Evolutionary conservation across 2,888 invertebrate species (phyloP).

Genomic region (Lycocerus yunnanus): DNA sequence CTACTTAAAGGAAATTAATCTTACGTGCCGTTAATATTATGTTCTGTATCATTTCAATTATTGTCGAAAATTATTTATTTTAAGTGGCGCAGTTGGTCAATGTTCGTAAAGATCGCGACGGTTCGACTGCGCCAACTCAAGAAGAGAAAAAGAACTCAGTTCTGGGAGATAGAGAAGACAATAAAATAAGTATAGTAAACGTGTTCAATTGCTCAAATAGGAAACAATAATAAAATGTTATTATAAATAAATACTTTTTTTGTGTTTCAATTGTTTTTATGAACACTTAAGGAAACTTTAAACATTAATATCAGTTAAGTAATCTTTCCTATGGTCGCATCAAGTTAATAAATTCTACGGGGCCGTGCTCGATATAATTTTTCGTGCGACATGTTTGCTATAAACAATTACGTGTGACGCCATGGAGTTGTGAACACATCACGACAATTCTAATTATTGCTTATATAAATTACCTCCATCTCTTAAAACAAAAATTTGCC

Average conservation of each 20-base stretch:
- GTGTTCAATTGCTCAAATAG: not conserved
- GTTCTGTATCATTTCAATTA: not conserved
- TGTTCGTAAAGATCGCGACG: too few species aligned
- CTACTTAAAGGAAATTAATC: slow-evolving; percentile 23
- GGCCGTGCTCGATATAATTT: slow-evolving; percentile 31
- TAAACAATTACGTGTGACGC: slow-evolving; percentile 33
- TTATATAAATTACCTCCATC: slow-evolving; percentile 18
- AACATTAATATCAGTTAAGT: slow-evolving; percentile 7
- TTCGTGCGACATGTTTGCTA: slow-evolving; percentile 29
- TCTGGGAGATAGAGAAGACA: not conserved
- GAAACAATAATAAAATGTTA: not conserved
- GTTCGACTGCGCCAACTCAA: not conserved
- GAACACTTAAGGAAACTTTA: not conserved
- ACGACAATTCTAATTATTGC: slow-evolving; percentile 31
- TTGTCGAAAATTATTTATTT: not conserved
- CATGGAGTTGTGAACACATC: slow-evolving; percentile 31
- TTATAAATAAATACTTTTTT: not conserved
- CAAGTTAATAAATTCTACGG: slow-evolving; percentile 25
- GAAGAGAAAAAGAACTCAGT: not conserved
- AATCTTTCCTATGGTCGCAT: slow-evolving; percentile 26
- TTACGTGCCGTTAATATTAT: slow-evolving; percentile 20
- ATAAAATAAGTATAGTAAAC: not conserved
- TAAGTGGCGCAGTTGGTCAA: not conserved
- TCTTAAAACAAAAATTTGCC: slow-evolving; percentile 11
- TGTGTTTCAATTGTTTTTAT: not conserved